Percentiles rank a stretch among this genome's conserved stretches.
Evolutionary conservation across 2,888 invertebrate species (phyloP).

Genomic region (Megamerina dolium): DNA sequence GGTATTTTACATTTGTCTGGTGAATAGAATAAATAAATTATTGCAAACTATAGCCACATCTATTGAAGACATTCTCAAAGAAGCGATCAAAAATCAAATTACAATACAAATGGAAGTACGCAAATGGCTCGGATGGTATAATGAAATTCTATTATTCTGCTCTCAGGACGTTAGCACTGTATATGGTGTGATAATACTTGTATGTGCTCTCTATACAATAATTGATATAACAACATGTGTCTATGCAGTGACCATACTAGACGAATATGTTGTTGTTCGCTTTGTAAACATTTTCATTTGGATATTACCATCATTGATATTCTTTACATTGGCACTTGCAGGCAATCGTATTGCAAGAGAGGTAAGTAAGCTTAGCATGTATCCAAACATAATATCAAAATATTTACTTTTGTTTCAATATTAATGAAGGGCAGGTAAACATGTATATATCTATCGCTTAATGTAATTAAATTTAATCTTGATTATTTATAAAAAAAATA

Average conservation of each 20-base stretch:
- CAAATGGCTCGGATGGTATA: constrained; percentile 25
- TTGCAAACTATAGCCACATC: constrained; percentile 21
- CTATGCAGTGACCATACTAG: constrained; percentile 18
- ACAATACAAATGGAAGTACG: constrained; percentile 22
- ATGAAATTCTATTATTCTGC: constrained; percentile 28
- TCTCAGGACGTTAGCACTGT: constrained; percentile 28
- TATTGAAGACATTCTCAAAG: constrained; percentile 18
- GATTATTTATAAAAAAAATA: too few relatives aligned
- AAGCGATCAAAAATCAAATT: too few relatives aligned
- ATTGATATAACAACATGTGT: constrained; percentile 26
- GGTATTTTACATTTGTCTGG: constrained; percentile 26
- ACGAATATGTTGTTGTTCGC: not conserved
- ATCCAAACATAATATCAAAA: too few relatives aligned
- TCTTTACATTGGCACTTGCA: constrained; percentile 22
- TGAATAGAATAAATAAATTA: constrained; percentile 21
- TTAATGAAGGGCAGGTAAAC: too few relatives aligned
- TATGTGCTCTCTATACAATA: constrained; percentile 25
- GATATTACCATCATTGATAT: constrained; percentile 25
- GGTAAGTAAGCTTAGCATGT: constrained; percentile 30
- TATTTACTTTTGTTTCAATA: too few relatives aligned
- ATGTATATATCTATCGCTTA: too few relatives aligned
- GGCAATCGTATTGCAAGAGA: constrained; percentile 26
- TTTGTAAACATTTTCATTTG: constrained; percentile 18
- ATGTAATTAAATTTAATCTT: too few relatives aligned
- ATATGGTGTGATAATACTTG: constrained; percentile 30